Base-by-base conservation (phyloP, 2,113 vertebrate genomes). In the Bombycilla garrulus region DNA sequence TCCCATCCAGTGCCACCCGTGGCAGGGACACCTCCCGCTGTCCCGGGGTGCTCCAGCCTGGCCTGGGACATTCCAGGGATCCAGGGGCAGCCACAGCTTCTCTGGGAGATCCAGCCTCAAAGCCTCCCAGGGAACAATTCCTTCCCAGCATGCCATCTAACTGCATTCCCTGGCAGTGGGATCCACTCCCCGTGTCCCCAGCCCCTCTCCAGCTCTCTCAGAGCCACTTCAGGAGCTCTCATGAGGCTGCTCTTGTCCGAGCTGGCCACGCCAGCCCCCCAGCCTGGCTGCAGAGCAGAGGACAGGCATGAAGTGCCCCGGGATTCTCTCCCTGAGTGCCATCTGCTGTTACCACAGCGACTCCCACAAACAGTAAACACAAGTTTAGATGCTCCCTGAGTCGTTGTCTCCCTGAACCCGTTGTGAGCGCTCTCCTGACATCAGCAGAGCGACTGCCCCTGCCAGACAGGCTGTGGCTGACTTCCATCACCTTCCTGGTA, bases 321-420 rank as follows among this genome's bases (percentile, higher is more conserved):
- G 56, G 54, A 76, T 69, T 35, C 53, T 88, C 36, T 50, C 38
- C 2, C 53, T 5, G 13, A 77, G 61, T 0, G 10, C 13, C 29
- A 25, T 36, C 56, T 38, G 21, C 51, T 21, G 77, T 89, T 86
- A 35, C 76, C 6, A 48, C 35, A 48, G 47, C 12, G 58, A 92
- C 26, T 57, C 60, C 11, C 47, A 61, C 8, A 81, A 92, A 81
- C 78, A 91, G 77, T 38, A 79, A 95, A 70, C 72, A 93, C 6
- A 8, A 74, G 71, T 61, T 66, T 6, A 65, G 88, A 53, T 66
- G 86, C 86, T 33, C 19, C 67, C 11, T 12, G 82, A 48, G 62
- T 40, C 22, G 45, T 54, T 82, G 79, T 17, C 65, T 79, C 81
- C 93, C 88, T 22, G 70, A 76, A 71, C 24, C 78, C 67, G 53